A percentile compares a stretch with the other conserved stretches of the same genome.
These are phyloP conservation scores for Serinus canaria DNA, from an alignment of 2,113 vertebrate species.

Conservation along the genomic window DNA sequence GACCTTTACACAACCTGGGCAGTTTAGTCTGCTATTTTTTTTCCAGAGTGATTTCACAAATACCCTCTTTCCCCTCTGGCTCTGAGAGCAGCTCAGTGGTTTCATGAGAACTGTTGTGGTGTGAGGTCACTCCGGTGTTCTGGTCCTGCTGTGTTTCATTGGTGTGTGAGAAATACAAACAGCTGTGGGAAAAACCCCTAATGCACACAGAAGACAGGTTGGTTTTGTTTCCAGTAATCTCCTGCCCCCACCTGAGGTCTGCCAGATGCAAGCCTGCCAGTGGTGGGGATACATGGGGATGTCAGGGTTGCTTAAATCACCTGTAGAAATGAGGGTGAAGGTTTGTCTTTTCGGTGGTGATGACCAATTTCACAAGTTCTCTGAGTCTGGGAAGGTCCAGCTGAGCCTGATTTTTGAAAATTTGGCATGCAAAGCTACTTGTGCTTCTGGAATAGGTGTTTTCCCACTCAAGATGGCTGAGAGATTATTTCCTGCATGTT, in stretches of 20 bases:
- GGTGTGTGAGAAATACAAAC: not conserved
- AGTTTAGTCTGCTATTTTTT: not conserved
- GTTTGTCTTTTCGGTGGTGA: not conserved
- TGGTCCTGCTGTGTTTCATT: not conserved
- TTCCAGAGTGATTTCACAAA: not conserved
- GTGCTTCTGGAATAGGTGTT: not conserved
- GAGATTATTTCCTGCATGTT: not conserved
- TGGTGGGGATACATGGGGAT: not conserved
- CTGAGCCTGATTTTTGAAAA: rapidly evolving
- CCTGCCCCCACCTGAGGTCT: not conserved
- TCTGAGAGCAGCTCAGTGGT: not conserved
- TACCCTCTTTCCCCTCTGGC: not conserved
- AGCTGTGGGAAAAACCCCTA: not conserved
- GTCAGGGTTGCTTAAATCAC: not conserved
- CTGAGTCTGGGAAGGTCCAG: not conserved
- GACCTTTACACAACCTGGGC: not conserved
- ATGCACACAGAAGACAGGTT: not conserved
- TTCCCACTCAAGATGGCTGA: not conserved
- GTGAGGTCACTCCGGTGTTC: not conserved
- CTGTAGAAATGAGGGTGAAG: not conserved
- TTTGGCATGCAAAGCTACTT: not conserved
- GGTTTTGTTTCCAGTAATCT: not conserved
- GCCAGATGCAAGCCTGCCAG: not conserved
- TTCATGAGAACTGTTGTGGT: not conserved
- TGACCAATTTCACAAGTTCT: not conserved